Evolutionary conservation across 2,113 vertebrate genomes (phyloP).

Genomic region (Dicerorhinus sumatrensis): DNA sequence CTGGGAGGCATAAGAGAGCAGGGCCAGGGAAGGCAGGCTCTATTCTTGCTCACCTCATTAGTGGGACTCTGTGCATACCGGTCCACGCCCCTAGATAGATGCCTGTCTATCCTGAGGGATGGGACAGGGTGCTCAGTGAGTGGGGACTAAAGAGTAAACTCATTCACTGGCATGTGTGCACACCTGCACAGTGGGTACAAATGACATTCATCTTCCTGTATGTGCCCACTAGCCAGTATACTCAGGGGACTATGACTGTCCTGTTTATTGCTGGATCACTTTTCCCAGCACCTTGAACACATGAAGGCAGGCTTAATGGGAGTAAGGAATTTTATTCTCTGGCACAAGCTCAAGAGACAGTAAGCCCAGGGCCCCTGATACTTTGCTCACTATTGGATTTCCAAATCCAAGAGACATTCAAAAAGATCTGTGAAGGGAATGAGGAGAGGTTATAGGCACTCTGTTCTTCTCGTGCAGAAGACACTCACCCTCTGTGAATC

Average conservation of each 20-base stretch:
- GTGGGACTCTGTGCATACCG: not conserved
- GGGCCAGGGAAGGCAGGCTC: not conserved
- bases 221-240: not conserved
- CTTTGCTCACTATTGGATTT: not conserved
- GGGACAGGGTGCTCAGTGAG: not conserved
- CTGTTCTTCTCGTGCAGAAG: not conserved
- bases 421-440: constrained; percentile 1
- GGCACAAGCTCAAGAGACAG: not conserved
- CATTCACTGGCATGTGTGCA: not conserved
- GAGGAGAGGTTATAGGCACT: not conserved
- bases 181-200: not conserved
- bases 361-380: not conserved
- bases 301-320: not conserved
- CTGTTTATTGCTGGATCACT: not conserved
- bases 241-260: not conserved
- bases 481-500: not conserved
- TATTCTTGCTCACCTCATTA: not conserved
- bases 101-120: not conserved
- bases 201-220: not conserved
- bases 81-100: not conserved
- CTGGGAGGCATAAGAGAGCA: not conserved
- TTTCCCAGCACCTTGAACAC: not conserved
- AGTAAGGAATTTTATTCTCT: constrained; percentile 4
- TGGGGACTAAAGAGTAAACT: not conserved
- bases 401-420: constrained; percentile 25